Percentiles rank a stretch among this genome's conserved stretches.
Evolutionary conservation across 2,888 invertebrate genomes (phyloP).

Genomic region (Cylloceria caligata): DNA sequence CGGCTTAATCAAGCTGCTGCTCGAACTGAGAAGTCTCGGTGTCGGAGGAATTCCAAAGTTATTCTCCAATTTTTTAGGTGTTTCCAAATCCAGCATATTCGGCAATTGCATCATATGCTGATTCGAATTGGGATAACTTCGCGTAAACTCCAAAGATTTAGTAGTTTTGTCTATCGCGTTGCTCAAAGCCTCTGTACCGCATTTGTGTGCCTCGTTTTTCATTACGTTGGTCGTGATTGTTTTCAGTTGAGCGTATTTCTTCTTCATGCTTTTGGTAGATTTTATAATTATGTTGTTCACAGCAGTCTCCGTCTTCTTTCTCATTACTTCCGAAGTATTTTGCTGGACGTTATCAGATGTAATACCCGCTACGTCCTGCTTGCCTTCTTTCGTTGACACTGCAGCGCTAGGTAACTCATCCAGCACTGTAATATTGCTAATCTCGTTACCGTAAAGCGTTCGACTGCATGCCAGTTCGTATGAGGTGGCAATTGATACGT

Average conservation of each 20-base stretch:
- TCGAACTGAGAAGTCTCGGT: conserved; percentile 79
- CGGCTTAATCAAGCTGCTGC: conserved; percentile 73
- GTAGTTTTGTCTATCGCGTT: conserved; percentile 45
- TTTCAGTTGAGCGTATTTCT: conserved; percentile 78
- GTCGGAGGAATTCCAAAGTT: conserved; percentile 79
- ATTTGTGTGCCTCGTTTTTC: conserved; percentile 54
- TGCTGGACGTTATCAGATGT: neutral
- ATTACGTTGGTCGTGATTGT: conserved; percentile 77
- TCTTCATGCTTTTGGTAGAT: conserved; percentile 62
- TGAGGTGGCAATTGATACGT: no score
- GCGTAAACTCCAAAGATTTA: conserved; percentile 63
- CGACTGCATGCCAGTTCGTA: no score
- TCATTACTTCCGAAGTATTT: conserved; percentile 4
- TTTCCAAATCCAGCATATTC: conserved; percentile 77
- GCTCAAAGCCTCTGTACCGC: conserved; percentile 2
- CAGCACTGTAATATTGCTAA: conserved; percentile 71
- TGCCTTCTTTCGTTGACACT: neutral
- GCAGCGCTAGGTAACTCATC: conserved; percentile 66
- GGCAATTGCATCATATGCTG: conserved; percentile 56
- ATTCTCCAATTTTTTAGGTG: conserved; percentile 78
- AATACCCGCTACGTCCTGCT: neutral
- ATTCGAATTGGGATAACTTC: conserved; percentile 61
- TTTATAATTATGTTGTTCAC: conserved; percentile 61
- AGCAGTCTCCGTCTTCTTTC: conserved; percentile 6
- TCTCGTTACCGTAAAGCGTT: conserved; percentile 79